A percentile compares a stretch with the other conserved stretches of the same genome.
Conservation (phyloP, 2,888 invertebrate genomes). For the Clanis bilineata region DNA sequence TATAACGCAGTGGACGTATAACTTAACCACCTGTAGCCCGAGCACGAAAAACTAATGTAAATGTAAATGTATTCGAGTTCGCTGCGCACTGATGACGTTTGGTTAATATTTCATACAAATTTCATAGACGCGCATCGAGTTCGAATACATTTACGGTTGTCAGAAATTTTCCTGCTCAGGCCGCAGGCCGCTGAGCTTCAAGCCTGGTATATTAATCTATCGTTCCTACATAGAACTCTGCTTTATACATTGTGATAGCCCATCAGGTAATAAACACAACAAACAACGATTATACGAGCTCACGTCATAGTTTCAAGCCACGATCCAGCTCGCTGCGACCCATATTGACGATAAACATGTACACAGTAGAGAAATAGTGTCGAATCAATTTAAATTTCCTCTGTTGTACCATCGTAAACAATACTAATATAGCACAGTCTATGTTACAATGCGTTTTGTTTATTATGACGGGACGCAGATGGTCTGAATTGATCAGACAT, state of each 20-base stretch:
- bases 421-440: slow-evolving; percentile 2
- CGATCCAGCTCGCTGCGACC: slow-evolving; percentile 35
- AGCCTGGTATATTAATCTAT: no score
- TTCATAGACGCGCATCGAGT: no score
- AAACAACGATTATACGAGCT: slow-evolving; percentile 39
- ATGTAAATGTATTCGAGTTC: no score
- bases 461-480: neutral
- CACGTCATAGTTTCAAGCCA: slow-evolving; percentile 33
- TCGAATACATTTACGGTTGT: no score
- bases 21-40: no score
- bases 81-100: no score
- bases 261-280: slow-evolving; percentile 8
- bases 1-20: no score
- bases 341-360: slow-evolving; percentile 34
- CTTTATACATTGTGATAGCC: neutral
- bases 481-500: neutral
- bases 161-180: no score
- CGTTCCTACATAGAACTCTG: no score
- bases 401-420: slow-evolving; percentile 10
- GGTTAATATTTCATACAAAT: no score
- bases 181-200: neutral
- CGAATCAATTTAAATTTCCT: slow-evolving; percentile 16
- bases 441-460: neutral
- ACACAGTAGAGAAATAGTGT: slow-evolving; percentile 20
- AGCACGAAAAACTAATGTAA: no score